These are phyloP conservation scores for Tetranychus truncatus DNA, from an alignment of 2,888 invertebrate species.

Conservation along the genomic window DNA sequence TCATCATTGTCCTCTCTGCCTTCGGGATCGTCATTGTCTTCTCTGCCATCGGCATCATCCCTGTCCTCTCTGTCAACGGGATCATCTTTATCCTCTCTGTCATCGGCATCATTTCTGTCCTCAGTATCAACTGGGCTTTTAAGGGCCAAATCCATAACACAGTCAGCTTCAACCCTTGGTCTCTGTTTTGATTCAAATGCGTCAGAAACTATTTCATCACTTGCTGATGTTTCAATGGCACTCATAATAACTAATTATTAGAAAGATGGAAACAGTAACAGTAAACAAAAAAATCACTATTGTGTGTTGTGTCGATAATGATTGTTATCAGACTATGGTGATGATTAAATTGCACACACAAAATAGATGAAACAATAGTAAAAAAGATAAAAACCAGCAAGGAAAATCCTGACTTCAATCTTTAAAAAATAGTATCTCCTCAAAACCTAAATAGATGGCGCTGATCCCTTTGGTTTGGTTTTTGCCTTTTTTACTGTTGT, in stretches of 20 bases:
- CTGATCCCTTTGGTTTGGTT: too few species aligned
- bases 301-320: too few species aligned
- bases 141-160: slow-evolving; percentile 53
- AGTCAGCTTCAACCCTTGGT: slow-evolving; percentile 67
- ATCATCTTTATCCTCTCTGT: slow-evolving; percentile 13
- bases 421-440: too few species aligned
- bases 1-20: slow-evolving; percentile 32
- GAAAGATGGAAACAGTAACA: neutral
- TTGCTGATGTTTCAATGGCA: neutral
- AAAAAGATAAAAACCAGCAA: too few species aligned
- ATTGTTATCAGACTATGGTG: too few species aligned
- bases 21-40: slow-evolving; percentile 16
- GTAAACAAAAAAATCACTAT: neutral
- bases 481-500: too few species aligned
- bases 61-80: too few species aligned
- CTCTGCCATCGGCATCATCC: slow-evolving; percentile 14
- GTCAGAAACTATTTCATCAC: neutral
- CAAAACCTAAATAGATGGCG: too few species aligned
- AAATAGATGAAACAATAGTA: too few species aligned
- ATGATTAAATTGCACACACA: too few species aligned
- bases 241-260: neutral
- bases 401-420: too few species aligned
- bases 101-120: slow-evolving; percentile 18
- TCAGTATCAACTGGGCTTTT: neutral
- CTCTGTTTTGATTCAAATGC: slow-evolving; percentile 17